Evolutionary conservation across 1,140 invertebrate genomes (phyloP).

Genomic region (Brachystomella parvula): DNA sequence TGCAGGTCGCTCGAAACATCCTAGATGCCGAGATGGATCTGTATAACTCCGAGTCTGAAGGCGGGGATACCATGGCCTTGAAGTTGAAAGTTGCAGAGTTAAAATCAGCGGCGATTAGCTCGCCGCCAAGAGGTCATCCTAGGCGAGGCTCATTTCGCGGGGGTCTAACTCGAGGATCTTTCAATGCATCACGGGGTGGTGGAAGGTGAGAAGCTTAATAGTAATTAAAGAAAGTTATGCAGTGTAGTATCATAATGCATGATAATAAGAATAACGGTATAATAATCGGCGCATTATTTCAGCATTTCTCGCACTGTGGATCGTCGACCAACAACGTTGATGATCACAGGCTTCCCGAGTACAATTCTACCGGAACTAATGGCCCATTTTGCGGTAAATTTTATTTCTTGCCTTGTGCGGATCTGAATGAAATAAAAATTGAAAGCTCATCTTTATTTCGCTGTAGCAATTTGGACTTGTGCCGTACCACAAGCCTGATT

Average conservation of each 20-base stretch:
- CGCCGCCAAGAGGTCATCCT: neutral
- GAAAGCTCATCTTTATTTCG: constrained; percentile 39
- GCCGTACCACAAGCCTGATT: constrained; percentile 57
- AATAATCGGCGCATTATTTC: constrained; percentile 43
- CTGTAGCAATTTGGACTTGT: constrained; percentile 69
- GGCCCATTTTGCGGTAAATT: constrained; percentile 58
- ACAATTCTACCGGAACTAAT: constrained; percentile 62
- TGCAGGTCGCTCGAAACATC: constrained; percentile 67
- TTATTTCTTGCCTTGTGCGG: constrained; percentile 9
- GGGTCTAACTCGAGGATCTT: constrained; percentile 13
- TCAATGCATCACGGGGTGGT: constrained; percentile 18
- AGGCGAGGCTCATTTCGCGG: constrained; percentile 22
- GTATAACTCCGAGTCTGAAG: constrained; percentile 71
- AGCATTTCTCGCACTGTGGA: constrained; percentile 55
- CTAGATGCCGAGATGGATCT: constrained; percentile 80
- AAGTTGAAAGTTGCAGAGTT: constrained; percentile 63
- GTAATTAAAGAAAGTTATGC: neutral
- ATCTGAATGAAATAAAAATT: neutral
- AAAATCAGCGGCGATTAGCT: constrained; percentile 44
- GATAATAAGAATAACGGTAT: neutral
- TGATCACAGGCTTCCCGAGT: constrained; percentile 66
- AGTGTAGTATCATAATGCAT: neutral
- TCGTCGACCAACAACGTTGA: constrained; percentile 66
- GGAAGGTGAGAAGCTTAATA: constrained; percentile 6
- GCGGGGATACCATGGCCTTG: constrained; percentile 63